phyloP scores from a whole-genome alignment of 2,888 invertebrate species.

The Chymomyza caudatula region DNA sequence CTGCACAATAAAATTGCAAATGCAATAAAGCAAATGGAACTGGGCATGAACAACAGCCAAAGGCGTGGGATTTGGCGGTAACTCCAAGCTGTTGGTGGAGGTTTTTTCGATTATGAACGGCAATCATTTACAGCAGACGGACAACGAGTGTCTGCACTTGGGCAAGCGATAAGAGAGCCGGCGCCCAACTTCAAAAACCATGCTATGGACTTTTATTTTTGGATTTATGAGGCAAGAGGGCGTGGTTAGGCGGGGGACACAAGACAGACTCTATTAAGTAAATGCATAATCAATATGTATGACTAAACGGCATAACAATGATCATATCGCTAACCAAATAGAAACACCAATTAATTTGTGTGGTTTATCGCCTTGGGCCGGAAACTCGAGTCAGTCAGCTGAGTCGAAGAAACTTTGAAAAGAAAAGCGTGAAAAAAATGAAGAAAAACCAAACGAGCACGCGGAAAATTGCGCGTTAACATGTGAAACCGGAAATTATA shows the following conservation, averaged over 20 bases:
- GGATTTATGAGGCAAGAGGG: not conserved
- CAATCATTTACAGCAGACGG: not conserved
- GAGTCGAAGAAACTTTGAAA: constrained; percentile 11
- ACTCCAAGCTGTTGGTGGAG: not conserved
- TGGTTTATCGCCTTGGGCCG: constrained; percentile 31
- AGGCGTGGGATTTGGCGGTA: not conserved
- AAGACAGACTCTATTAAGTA: not conserved
- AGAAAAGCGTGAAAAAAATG: constrained; percentile 29
- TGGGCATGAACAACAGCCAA: not conserved
- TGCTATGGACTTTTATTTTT: not conserved
- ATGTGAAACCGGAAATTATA: constrained; percentile 49
- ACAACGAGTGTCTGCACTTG: not conserved
- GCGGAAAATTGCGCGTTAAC: constrained; percentile 55
- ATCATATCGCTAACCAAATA: constrained; percentile 37
- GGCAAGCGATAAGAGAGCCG: not conserved
- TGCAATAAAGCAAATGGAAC: not conserved
- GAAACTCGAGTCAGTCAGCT: not conserved
- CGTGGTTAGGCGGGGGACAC: too few species aligned
- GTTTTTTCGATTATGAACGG: not conserved
- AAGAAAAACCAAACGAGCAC: not conserved
- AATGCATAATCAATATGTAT: constrained; percentile 13
- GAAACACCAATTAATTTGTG: constrained; percentile 21
- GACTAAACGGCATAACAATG: constrained; percentile 10
- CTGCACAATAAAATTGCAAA: not conserved
- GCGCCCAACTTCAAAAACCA: not conserved